These are phyloP conservation scores for Zoanthus gigantus DNA, from an alignment of 92 coral and sea anemone genomes.

Conservation along the genomic window DNA sequence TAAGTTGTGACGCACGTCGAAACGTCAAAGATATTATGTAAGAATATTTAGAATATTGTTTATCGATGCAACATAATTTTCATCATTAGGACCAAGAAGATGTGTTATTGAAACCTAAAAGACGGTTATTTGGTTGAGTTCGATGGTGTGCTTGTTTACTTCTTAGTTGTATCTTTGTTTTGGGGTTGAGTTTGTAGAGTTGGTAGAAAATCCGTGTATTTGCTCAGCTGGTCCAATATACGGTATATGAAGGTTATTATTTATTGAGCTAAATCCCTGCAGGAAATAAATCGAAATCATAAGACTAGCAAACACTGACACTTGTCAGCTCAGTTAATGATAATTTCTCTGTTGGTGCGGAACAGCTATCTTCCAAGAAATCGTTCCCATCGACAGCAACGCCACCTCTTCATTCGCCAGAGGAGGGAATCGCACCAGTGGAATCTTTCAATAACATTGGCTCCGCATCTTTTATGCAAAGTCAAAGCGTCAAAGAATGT, in stretches of 20 bases:
- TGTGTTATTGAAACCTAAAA: neutral
- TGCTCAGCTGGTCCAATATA: conserved; percentile 24
- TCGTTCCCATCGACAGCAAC: conserved; percentile 12
- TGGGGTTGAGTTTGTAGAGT: neutral
- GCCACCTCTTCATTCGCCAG: conserved; percentile 26
- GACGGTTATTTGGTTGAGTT: neutral
- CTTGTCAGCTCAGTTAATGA: conserved; percentile 7
- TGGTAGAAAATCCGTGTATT: neutral
- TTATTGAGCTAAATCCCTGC: conserved; percentile 15
- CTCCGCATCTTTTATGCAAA: conserved; percentile 39
- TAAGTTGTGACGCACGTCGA: neutral
- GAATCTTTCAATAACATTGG: conserved; percentile 45
- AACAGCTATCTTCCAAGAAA: conserved; percentile 44
- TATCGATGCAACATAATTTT: neutral
- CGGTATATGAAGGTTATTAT: neutral
- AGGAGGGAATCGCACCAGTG: conserved; percentile 44
- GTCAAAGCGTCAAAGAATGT: conserved; percentile 44
- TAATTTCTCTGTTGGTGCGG: neutral
- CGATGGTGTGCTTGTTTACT: neutral
- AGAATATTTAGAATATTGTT: conserved; percentile 13
- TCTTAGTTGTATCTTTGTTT: neutral
- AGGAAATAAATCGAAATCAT: conserved; percentile 7
- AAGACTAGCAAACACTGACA: conserved; percentile 15
- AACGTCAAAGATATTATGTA: conserved; percentile 15
- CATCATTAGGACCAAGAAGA: neutral